Evolutionary conservation across 2,113 vertebrate genomes (phyloP).

Genomic region (Saiga tatarica): DNA sequence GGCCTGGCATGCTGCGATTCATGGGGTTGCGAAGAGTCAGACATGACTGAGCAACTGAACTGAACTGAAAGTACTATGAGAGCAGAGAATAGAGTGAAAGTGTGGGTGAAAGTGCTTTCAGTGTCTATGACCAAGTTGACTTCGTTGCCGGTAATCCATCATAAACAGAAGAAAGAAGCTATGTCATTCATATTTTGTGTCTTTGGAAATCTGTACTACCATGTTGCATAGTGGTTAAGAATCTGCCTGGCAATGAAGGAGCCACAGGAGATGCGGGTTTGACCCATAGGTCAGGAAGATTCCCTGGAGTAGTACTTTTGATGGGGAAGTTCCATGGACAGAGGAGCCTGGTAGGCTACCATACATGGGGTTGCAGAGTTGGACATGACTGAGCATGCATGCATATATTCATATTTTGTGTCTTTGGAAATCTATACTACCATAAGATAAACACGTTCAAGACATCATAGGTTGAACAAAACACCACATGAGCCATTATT

Average conservation of each 20-base stretch:
- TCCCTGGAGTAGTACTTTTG: background rate
- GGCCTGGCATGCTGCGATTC: too few species aligned
- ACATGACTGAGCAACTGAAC: fast-evolving
- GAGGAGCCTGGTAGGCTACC: background rate
- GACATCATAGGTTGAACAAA: background rate
- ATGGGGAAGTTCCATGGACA: background rate
- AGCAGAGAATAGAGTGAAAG: background rate
- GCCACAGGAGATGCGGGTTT: fast-evolving
- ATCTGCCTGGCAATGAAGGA: background rate
- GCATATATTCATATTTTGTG: background rate
- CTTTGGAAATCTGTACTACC: background rate
- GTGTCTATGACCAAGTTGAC: background rate
- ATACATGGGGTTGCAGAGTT: background rate
- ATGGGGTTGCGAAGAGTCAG: too few species aligned
- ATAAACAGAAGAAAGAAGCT: background rate
- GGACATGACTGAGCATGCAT: background rate
- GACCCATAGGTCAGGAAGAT: background rate
- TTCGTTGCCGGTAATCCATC: background rate
- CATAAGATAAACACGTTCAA: background rate
- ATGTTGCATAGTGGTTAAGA: background rate
- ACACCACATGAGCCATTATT: background rate
- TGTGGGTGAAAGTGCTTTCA: background rate
- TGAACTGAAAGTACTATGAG: too few species aligned
- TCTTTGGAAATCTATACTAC: background rate
- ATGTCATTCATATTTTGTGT: background rate